Conservation (phyloP, 2,797 vertebrate species). For the Ctenosaura bakeri region DNA sequence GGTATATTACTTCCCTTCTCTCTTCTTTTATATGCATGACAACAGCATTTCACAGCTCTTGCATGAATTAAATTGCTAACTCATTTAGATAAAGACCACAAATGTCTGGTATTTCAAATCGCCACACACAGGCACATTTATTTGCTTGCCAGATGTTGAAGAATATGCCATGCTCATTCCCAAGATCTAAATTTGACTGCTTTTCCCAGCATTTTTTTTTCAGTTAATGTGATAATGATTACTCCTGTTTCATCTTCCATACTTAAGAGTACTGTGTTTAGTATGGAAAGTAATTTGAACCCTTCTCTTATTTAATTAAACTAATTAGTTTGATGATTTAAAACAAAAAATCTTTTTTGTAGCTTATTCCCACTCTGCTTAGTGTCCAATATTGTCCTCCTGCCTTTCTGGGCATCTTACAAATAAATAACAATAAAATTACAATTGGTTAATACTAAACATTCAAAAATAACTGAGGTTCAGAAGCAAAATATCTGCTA, state of each 20-base stretch:
- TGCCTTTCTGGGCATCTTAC: neutral
- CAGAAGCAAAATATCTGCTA: neutral
- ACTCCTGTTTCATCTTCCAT: neutral
- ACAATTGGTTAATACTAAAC: neutral
- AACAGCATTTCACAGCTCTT: conserved; percentile 14
- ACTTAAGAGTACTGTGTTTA: neutral
- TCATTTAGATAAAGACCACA: neutral
- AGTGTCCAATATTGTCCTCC: neutral
- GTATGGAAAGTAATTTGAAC: neutral
- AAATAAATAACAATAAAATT: neutral
- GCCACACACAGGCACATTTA: neutral
- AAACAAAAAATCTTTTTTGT: neutral
- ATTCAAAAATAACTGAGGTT: neutral
- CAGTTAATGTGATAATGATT: neutral
- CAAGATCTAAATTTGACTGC: neutral
- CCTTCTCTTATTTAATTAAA: neutral
- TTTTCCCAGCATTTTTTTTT: neutral
- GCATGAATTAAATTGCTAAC: conserved; percentile 4
- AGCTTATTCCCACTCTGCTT: neutral
- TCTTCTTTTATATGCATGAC: neutral
- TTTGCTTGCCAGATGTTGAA: conserved; percentile 12
- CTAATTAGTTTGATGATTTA: neutral
- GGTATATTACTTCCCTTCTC: neutral
- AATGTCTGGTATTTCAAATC: neutral
- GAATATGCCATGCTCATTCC: neutral